Base-by-base conservation (phyloP, 2,797 vertebrate genomes). In the Coendou prehensilis region DNA sequence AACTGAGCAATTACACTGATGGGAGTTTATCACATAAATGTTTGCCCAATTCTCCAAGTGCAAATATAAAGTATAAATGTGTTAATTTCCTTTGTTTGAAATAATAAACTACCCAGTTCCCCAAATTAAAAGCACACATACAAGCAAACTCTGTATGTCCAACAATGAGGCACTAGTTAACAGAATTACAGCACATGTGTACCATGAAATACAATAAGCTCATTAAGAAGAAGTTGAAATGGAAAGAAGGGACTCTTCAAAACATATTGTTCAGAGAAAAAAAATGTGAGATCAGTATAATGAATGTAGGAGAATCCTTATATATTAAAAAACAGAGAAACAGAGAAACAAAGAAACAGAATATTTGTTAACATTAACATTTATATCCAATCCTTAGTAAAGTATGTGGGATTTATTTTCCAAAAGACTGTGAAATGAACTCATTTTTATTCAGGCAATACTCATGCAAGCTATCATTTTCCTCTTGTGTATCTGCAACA, bases 171-270 rank as follows among this genome's bases (percentile, higher is more conserved):
- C 50, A 90, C 9, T 69, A 28, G 28, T 69, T 90, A 89, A 84
- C 91, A 79, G 9, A 85, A 91, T 61, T 67, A 82, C 15, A 59
- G 81, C 18, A 91, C 18, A 91, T 89, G 20, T 81, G 10, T 61
- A 63, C 41, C 28, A 87, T 56, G 71, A 93, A 87, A 59, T 87
- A 47, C 6, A 95, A 14, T 50, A 6, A 80, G 23, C 8, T 92
- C 81, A 50, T 92, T 85, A 56, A 81, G 94, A 93, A 90, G 57
- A 26, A 22, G 69, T 33, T 85, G 45, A 89, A 89, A 87, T 13
- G 9, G 23, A 1, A 6, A 33, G 6, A 45, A 18, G 20, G 54
- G 6, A 83, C 41, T 87, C 15, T 69, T 67, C 45, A 73, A 84
- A 87, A 61, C 20, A 82, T 37, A 73, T 33, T 63, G 61, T 56